Percentiles rank a stretch among this genome's conserved stretches.
These are phyloP conservation scores for Pteropus rufus DNA, from an alignment of 2,797 vertebrate genomes.

Conservation along the genomic window DNA sequence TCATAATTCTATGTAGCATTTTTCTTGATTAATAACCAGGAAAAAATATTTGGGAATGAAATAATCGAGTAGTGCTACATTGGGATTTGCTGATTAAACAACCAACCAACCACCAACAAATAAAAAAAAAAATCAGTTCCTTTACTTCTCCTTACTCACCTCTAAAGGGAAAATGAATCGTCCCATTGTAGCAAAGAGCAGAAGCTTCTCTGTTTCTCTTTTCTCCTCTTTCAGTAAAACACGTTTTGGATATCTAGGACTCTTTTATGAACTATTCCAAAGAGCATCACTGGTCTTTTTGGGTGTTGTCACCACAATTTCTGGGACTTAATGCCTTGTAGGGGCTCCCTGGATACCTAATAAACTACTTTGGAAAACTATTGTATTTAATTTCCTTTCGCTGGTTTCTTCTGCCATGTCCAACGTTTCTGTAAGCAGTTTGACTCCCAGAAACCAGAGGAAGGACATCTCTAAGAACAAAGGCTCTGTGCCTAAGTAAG, in stretches of 20 bases:
- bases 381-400: constrained; percentile 34
- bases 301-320: neutral
- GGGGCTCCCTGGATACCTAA: neutral
- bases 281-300: neutral
- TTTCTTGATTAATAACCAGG: neutral
- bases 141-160: constrained; percentile 8
- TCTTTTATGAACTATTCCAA: neutral
- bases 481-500: neutral
- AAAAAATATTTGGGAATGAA: neutral
- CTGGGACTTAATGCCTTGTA: neutral
- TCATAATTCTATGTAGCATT: neutral
- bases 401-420: neutral
- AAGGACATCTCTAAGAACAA: constrained; percentile 12
- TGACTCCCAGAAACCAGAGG: constrained; percentile 56
- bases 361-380: constrained; percentile 43
- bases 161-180: neutral
- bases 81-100: neutral
- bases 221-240: neutral
- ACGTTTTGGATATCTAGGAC: neutral
- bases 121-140: too few relatives aligned
- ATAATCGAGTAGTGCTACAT: neutral
- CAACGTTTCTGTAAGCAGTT: neutral
- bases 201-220: neutral
- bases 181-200: neutral
- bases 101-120: neutral